Percentiles rank a stretch among this genome's conserved stretches.
phyloP scores from a whole-genome alignment of 2,797 vertebrate genomes.

The Enteromius afrohamiltoni region DNA sequence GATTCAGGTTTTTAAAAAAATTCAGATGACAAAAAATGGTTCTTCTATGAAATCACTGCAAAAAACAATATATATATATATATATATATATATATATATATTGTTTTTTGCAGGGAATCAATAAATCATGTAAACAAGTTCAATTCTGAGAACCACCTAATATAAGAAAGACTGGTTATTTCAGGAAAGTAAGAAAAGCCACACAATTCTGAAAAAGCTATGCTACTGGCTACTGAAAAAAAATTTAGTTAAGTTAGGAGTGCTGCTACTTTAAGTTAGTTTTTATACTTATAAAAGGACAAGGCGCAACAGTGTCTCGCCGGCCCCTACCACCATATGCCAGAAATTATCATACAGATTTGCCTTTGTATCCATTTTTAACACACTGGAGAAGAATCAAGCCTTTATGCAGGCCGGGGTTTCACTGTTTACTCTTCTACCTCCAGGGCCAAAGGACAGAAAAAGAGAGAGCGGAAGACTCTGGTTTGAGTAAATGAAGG shows the following conservation, averaged over 20 bases:
- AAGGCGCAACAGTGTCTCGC: conserved; percentile 80
- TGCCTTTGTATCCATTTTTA: conserved; percentile 86
- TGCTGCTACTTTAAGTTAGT: conserved; percentile 23
- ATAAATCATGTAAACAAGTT: background rate
- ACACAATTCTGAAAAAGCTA: background rate
- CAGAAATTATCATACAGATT: conserved; percentile 85
- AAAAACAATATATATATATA: background rate
- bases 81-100: too few species aligned
- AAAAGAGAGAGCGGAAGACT: conserved; percentile 36
- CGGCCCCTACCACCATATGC: conserved; percentile 73
- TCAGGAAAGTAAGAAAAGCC: conserved; percentile 10
- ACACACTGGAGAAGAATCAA: conserved; percentile 81
- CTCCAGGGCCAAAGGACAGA: conserved; percentile 73
- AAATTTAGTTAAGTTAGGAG: background rate
- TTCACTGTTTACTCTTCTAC: conserved; percentile 81
- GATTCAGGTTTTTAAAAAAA: background rate
- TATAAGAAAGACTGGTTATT: conserved; percentile 3
- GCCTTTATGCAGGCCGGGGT: conserved; percentile 78
- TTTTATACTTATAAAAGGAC: conserved; percentile 69
- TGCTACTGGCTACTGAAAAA: background rate
- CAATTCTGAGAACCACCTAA: background rate
- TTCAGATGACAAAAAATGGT: background rate
- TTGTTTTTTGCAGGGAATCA: background rate
- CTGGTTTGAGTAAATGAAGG: conserved; percentile 41
- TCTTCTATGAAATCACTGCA: background rate